A percentile compares a stretch with the other conserved stretches of the same genome.
phyloP scores from a whole-genome alignment of 2,888 invertebrate genomes.

The Patella depressa region DNA sequence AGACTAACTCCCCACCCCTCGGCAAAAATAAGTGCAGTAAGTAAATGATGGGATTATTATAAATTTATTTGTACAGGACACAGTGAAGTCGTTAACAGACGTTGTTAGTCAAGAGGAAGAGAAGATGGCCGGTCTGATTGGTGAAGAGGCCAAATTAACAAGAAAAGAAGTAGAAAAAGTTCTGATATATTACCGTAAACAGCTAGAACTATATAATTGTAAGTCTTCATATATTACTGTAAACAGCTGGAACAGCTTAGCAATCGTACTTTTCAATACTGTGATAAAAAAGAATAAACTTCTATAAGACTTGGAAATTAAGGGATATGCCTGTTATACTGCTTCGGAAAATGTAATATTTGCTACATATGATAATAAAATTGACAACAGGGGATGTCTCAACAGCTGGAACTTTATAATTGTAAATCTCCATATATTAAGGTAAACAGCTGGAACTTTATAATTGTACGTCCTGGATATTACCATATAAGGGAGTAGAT shows the following conservation, averaged over 20 bases:
- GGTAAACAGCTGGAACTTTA: too few relatives aligned
- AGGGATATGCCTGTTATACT: too few relatives aligned
- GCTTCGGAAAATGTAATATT: too few relatives aligned
- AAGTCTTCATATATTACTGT: slow-evolving; percentile 27
- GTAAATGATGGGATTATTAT: too few relatives aligned
- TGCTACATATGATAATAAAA: too few relatives aligned
- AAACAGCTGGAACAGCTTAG: slow-evolving; percentile 14
- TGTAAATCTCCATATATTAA: slow-evolving; percentile 24
- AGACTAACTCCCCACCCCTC: too few relatives aligned
- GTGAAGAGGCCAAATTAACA: slow-evolving; percentile 5
- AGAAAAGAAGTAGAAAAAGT: slow-evolving; percentile 10
- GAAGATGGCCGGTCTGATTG: background rate
- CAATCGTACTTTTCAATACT: too few relatives aligned
- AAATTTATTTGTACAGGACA: background rate
- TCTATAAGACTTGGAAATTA: too few relatives aligned
- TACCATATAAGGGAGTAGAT: slow-evolving; percentile 18
- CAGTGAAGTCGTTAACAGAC: background rate
- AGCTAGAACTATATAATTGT: slow-evolving; percentile 34
- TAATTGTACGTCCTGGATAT: background rate
- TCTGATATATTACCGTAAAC: slow-evolving; percentile 24
- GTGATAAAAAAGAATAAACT: too few relatives aligned
- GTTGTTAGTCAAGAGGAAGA: slow-evolving; percentile 15
- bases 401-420: slow-evolving; percentile 25
- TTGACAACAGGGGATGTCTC: too few relatives aligned
- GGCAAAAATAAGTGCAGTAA: too few relatives aligned